phyloP scores from a whole-genome alignment of 2,797 vertebrate genomes.

The Esox lucius region DNA sequence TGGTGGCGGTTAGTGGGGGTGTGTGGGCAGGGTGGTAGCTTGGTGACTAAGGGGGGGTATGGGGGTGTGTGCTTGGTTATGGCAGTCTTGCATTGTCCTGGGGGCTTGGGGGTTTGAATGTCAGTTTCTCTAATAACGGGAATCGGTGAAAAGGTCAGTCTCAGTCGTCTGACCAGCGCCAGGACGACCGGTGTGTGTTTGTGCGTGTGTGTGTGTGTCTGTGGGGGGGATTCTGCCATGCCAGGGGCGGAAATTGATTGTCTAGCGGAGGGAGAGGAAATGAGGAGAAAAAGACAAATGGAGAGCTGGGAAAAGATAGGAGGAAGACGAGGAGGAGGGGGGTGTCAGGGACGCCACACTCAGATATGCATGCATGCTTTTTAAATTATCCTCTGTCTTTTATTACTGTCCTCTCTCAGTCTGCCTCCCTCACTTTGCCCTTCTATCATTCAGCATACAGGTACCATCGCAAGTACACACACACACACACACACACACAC shows the following conservation, averaged over 20 bases:
- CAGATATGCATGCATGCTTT: slow-evolving; percentile 61
- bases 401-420: slow-evolving; percentile 45
- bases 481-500: slow-evolving; percentile 16
- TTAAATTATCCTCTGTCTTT: slow-evolving; percentile 52
- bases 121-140: slow-evolving; percentile 80
- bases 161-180: slow-evolving; percentile 67
- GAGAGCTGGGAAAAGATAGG: slow-evolving; percentile 42
- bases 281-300: slow-evolving; percentile 74
- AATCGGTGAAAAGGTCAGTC: slow-evolving; percentile 79
- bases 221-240: slow-evolving; percentile 45
- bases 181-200: slow-evolving; percentile 14
- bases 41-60: not conserved
- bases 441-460: slow-evolving; percentile 1
- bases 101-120: slow-evolving; percentile 76
- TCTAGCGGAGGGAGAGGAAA: slow-evolving; percentile 68
- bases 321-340: slow-evolving; percentile 17
- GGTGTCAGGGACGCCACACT: slow-evolving; percentile 48
- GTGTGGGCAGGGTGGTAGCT: not conserved
- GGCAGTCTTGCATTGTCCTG: slow-evolving; percentile 61
- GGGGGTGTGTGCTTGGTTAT: slow-evolving; percentile 29
- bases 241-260: slow-evolving; percentile 75
- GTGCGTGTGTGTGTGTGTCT: slow-evolving; percentile 9
- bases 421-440: slow-evolving; percentile 1
- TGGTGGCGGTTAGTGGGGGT: not conserved
- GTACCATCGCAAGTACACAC: not conserved